Percentiles rank a stretch among this genome's conserved stretches.
These are phyloP conservation scores for Gymnodraco acuticeps DNA, from an alignment of 2,797 vertebrate species.

Conservation along the genomic window DNA sequence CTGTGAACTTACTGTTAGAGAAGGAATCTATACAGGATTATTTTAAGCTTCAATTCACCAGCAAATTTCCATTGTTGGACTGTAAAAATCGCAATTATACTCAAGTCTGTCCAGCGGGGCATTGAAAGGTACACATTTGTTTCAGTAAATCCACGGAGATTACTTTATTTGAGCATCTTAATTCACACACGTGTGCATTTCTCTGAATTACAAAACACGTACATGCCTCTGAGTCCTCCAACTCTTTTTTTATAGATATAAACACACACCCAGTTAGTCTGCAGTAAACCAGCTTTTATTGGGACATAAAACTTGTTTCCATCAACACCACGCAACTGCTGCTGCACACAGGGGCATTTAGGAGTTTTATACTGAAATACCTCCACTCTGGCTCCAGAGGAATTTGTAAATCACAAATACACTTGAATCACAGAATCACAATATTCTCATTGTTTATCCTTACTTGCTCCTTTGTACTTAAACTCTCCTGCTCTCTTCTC, in stretches of 20 bases:
- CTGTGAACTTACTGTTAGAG: conserved; percentile 27
- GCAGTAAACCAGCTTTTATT: conserved; percentile 79
- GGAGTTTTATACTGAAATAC: conserved; percentile 62
- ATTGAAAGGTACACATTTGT: conserved; percentile 37
- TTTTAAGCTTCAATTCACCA: conserved; percentile 43
- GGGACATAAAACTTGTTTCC: conserved; percentile 81
- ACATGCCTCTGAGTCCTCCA: conserved; percentile 44
- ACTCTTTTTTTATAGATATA: conserved; percentile 70
- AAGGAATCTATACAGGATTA: conserved; percentile 34
- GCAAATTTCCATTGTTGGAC: conserved; percentile 34
- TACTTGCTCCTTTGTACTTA: conserved; percentile 22
- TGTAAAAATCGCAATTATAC: conserved; percentile 34
- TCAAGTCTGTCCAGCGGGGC: conserved; percentile 21
- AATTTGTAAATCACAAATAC: conserved; percentile 67
- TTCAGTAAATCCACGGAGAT: conserved; percentile 34
- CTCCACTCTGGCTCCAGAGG: conserved; percentile 58
- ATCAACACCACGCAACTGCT: conserved; percentile 70
- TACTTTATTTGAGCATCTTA: conserved; percentile 63
- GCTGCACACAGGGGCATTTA: conserved; percentile 62
- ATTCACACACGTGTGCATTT: conserved; percentile 53
- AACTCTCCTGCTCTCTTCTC: conserved; percentile 31
- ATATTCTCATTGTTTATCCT: conserved; percentile 69
- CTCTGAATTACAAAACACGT: conserved; percentile 51
- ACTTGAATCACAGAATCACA: conserved; percentile 63
- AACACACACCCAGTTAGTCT: conserved; percentile 77